phyloP scores from a whole-genome alignment of 2,113 vertebrate species.

The Hippocampus barbouri region DNA sequence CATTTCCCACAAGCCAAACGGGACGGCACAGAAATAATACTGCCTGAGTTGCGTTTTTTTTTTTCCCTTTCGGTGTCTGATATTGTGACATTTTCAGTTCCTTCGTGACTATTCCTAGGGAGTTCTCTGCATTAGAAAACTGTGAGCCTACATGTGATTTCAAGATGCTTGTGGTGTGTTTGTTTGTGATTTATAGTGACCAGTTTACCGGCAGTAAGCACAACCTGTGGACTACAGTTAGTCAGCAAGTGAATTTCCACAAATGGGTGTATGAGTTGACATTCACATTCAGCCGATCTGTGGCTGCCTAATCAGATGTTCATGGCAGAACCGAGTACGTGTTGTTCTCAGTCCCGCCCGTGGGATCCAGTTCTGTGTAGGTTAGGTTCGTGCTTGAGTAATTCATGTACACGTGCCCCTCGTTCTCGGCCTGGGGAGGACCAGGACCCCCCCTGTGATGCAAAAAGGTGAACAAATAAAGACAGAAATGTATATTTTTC shows the following conservation, averaged over 20 bases:
- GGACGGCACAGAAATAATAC: constrained; percentile 6
- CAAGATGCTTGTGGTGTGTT: not conserved
- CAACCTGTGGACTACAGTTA: not conserved
- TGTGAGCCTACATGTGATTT: not conserved
- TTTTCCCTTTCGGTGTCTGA: constrained; percentile 1
- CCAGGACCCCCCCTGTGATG: constrained; percentile 17
- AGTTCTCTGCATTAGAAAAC: not conserved
- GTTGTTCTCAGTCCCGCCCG: constrained; percentile 6
- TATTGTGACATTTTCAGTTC: too few relatives aligned
- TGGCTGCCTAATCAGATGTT: not conserved
- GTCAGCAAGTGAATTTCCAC: not conserved
- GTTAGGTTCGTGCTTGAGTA: constrained; percentile 27
- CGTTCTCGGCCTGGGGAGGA: constrained; percentile 2
- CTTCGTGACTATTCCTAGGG: not conserved
- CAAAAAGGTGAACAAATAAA: not conserved
- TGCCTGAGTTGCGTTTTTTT: not conserved
- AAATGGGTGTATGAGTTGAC: not conserved
- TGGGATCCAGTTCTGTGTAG: constrained; percentile 46
- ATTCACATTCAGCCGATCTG: not conserved
- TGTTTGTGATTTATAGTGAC: not conserved
- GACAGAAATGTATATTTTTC: not conserved
- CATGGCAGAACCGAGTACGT: constrained; percentile 44
- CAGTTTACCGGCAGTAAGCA: not conserved
- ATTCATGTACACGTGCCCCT: constrained; percentile 56
- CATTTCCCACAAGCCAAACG: not conserved